Evolutionary conservation across 2,888 invertebrate genomes (phyloP), one percentile per base, ranked within the genome.

Genomic region (Spodoptera exigua): DNA sequence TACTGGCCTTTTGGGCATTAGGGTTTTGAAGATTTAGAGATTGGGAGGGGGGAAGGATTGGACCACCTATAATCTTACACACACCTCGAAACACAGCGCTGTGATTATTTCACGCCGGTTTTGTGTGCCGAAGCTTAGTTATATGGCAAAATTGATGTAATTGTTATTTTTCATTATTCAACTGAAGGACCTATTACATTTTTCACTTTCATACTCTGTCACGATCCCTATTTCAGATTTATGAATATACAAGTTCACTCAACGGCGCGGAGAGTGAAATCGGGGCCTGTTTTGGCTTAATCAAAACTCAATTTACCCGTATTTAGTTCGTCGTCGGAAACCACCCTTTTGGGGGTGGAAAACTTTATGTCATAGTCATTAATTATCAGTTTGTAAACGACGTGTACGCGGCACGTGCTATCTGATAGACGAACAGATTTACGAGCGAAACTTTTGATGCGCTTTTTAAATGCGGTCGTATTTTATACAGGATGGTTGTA

Each of bases 261-360:
- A 67, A 80, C 79, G 80, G 61, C 71, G 82, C 79, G 68, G 74
- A 52, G 80, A 72, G 27, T 48, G 16, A 16, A 66, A 16, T 61
- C 39, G 40, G 18, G 36, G 67, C 74, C 67, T 70, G 59, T 76
- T 78, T 77, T 64, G 74, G 80, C 83, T 83, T 83, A 83, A 88
- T 87, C 85, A 88, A 85, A 89, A 86, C 86, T 82, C 84, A 82
- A 88, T 89, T 88, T 82, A 76, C 77, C 72, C 79, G 79, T 82
- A 82, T 85, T 86, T 85, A 83, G 83, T 82, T 80, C 65, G 78
- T 79, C 75, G 75, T 81, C 68, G 72, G 79, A 83, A 86, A 85
- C 81, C 82, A 83, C 79, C 82, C 83, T 80, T 84, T 83, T 67
- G 66, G 80, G 80, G 76, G 69, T 64, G 63, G 70, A 74, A 78